Evolutionary conservation across 2,113 vertebrate species (phyloP).

Genomic region (Bettongia penicillata): DNA sequence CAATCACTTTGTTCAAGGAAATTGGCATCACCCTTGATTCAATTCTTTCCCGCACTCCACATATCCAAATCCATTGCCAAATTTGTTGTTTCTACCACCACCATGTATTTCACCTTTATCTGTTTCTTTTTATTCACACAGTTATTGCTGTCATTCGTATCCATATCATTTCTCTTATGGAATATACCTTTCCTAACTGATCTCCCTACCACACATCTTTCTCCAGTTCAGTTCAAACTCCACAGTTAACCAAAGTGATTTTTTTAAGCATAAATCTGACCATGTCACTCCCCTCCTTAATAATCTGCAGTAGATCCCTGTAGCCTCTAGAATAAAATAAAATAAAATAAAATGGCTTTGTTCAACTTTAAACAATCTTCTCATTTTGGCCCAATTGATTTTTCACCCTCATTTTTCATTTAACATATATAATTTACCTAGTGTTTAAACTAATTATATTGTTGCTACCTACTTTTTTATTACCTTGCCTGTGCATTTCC

Average conservation of each 20-base stretch:
- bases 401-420: not conserved
- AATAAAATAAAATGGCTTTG: not conserved
- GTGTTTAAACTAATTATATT: not conserved
- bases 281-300: not conserved
- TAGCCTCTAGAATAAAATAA: not conserved
- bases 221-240: not conserved
- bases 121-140: not conserved
- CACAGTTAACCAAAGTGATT: not conserved
- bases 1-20: not conserved
- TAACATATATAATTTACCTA: not conserved
- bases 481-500: not conserved
- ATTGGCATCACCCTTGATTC: not conserved
- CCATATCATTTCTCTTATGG: not conserved
- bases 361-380: not conserved
- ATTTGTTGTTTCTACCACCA: not conserved
- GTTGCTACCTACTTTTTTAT: not conserved
- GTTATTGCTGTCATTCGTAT: not conserved
- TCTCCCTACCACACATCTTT: not conserved
- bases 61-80: not conserved
- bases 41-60: not conserved
- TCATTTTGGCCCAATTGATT: not conserved
- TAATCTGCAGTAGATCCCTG: not conserved
- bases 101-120: not conserved
- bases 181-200: not conserved
- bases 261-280: not conserved